Evolutionary conservation across 1,140 invertebrate species (phyloP), one percentile per base, ranked within the genome.

Genomic region (Euwallacea similis): DNA sequence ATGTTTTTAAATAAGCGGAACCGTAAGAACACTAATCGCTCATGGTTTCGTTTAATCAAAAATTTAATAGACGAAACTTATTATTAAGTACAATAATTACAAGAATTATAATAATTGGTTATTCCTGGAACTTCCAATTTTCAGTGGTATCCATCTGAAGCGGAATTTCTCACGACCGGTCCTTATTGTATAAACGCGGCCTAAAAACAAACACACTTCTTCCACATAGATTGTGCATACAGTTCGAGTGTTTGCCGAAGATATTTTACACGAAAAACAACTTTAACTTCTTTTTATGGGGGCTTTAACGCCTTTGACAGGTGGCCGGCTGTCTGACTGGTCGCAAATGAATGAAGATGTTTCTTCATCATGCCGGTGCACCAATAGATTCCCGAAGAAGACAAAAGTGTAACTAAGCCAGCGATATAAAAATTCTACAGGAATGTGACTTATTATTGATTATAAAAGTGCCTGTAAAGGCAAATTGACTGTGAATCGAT

Each of bases 191-290:
- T 59, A 68, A 16, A 68, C 44, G 56, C 15, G 66, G 66, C 66
- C 58, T 60, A 59, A 60, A 66, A 59, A 42, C 66, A 68, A 68
- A 68, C 66, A 66, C 42, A 66, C 65, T 64, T 53, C 44, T 6
- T 68, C 58, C 16, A 68, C 47, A 62, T 69, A 42, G 46, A 69
- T 62, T 69, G 59, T 62, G 47, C 66, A 59, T 53, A 68, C 43
- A 68, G 7, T 61, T 68, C 66, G 59, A 69, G 67, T 69, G 58
- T 69, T 69, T 69, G 46, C 47, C 54, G 46, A 69, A 69, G 67
- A 69, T 69, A 69, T 69, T 69, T 69, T 69, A 69, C 67, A 69
- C 59, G 67, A 42, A 69, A 69, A 69, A 62, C 67, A 55, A 55
- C 67, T 69, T 69, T 69, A 69, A 62, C 59, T 61, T 62, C 66